Evolutionary conservation across 2,888 invertebrate genomes (phyloP).

Genomic region (Leptinotarsa peninsularis): DNA sequence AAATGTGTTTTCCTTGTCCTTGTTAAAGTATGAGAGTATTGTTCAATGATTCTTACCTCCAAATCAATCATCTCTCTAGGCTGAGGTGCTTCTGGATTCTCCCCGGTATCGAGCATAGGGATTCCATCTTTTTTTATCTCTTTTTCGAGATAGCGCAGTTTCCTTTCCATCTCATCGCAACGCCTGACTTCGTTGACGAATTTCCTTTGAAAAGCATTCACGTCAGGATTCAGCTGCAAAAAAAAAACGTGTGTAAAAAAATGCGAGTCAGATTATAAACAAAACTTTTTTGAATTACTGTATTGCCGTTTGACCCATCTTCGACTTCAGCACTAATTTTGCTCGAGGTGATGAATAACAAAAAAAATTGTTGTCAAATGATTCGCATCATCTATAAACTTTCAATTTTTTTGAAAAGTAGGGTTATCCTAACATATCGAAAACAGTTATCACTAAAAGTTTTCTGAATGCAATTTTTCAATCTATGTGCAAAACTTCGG

Average conservation of each 20-base stretch:
- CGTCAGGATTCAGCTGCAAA: conserved; percentile 91
- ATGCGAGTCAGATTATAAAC: background rate
- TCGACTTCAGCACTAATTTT: no score
- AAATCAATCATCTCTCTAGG: conserved; percentile 99
- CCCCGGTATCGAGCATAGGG: conserved; percentile 97
- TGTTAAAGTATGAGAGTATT: background rate
- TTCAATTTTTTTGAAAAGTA: no score
- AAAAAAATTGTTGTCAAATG: no score
- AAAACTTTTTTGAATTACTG: background rate
- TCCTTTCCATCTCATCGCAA: conserved; percentile 99
- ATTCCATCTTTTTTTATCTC: conserved; percentile 97
- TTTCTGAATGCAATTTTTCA: no score
- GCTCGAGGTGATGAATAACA: no score
- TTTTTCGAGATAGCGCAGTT: conserved; percentile 94
- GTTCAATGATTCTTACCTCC: conserved; percentile 74
- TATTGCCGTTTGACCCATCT: no score
- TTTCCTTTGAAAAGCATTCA: conserved; percentile 98
- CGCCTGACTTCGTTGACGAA: conserved; percentile 98
- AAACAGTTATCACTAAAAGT: no score
- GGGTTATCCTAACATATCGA: no score
- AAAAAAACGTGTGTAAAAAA: conserved; percentile 12
- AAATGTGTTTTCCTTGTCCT: no score
- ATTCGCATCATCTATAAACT: no score
- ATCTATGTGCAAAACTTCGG: no score
- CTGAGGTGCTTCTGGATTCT: conserved; percentile 99